phyloP scores from a whole-genome alignment of 2,113 vertebrate genomes.

The Micromys minutus region DNA sequence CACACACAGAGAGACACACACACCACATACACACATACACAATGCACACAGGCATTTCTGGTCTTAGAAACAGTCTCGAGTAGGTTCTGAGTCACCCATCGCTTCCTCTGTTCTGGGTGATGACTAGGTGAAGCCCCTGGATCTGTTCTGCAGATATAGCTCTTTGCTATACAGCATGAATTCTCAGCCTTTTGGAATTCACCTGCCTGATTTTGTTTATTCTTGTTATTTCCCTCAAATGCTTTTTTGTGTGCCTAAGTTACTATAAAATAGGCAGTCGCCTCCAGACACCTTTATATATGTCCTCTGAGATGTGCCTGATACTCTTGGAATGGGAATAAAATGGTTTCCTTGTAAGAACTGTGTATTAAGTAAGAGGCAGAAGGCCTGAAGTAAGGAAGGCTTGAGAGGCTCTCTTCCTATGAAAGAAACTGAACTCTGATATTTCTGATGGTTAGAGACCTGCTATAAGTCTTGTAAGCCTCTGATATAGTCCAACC shows the following conservation, averaged over 20 bases:
- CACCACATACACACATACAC: no score
- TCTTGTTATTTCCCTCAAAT: conserved; percentile 50
- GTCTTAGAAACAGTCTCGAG: conserved; percentile 1
- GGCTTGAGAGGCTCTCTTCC: not conserved
- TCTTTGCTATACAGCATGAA: not conserved
- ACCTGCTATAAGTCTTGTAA: not conserved
- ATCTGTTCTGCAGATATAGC: not conserved
- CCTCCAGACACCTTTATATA: not conserved
- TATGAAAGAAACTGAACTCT: not conserved
- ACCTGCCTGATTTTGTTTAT: conserved; percentile 25
- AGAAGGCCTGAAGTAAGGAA: not conserved
- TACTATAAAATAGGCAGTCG: not conserved
- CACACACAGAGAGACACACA: not conserved
- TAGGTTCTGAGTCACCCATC: not conserved
- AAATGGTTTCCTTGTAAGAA: not conserved
- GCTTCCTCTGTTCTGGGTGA: not conserved
- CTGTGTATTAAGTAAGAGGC: not conserved
- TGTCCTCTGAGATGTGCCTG: conserved; percentile 23
- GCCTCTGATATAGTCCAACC: not conserved
- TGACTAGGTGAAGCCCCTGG: not conserved
- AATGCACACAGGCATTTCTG: not conserved
- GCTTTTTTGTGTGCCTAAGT: conserved; percentile 25
- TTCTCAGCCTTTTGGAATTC: not conserved
- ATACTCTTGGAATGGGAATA: not conserved
- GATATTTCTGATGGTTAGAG: not conserved